Conservation (phyloP, 2,113 vertebrate species). For the Burhinus bistriatus region DNA sequence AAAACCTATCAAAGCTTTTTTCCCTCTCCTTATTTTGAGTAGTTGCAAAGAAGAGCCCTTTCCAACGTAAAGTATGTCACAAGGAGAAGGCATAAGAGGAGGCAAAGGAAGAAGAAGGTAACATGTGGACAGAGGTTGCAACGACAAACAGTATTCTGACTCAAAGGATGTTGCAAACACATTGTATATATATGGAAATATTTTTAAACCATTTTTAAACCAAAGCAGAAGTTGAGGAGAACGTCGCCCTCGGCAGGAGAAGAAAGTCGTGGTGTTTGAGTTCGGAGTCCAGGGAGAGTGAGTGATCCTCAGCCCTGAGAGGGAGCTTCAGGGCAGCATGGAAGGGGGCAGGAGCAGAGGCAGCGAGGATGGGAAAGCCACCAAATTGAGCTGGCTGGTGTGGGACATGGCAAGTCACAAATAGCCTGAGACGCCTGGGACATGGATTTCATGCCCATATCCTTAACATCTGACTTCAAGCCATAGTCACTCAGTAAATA, state of each 20-base stretch:
- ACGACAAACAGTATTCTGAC: background rate
- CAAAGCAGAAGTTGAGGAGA: background rate
- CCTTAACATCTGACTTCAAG: background rate
- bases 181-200: background rate
- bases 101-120: background rate
- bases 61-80: background rate
- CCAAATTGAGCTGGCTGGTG: rapidly evolving
- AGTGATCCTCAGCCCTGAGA: background rate
- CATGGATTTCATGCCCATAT: background rate
- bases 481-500: background rate
- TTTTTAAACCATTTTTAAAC: background rate
- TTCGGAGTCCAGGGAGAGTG: background rate
- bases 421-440: background rate
- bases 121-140: background rate
- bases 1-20: background rate
- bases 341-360: background rate
- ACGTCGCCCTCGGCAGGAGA: background rate
- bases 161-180: background rate
- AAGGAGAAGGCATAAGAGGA: background rate
- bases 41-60: background rate
- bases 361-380: background rate
- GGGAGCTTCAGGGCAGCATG: background rate
- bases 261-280: background rate
- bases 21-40: background rate
- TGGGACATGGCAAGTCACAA: background rate